phyloP scores from a whole-genome alignment of 2,797 vertebrate species.

The Syngnathus rostellatus region DNA sequence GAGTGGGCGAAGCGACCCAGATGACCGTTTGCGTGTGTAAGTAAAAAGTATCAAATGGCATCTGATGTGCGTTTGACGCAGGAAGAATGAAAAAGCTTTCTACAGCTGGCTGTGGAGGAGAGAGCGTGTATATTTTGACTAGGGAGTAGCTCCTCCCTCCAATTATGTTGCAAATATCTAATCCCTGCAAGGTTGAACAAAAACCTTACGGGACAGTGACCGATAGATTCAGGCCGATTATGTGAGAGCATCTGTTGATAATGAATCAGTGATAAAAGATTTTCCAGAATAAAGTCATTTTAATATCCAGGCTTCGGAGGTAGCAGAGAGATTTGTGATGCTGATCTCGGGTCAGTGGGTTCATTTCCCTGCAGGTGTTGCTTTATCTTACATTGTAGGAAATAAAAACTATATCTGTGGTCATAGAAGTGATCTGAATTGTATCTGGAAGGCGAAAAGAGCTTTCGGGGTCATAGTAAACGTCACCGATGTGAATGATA shows the following conservation, averaged over 20 bases:
- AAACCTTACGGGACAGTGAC: constrained; percentile 60
- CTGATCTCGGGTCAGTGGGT: constrained; percentile 24
- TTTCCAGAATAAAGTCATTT: constrained; percentile 37
- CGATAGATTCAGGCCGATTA: constrained; percentile 65
- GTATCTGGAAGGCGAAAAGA: constrained; percentile 2
- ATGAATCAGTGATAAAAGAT: constrained; percentile 67
- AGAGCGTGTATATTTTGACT: constrained; percentile 7
- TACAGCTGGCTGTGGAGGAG: constrained; percentile 3
- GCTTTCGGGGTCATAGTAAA: constrained; percentile 7
- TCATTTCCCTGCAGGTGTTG: constrained; percentile 19
- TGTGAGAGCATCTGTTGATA: constrained; percentile 57
- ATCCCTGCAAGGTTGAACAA: constrained; percentile 45
- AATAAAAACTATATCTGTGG: constrained; percentile 13
- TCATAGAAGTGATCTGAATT: background rate
- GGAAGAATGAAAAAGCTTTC: constrained; percentile 18
- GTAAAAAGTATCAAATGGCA: constrained; percentile 28
- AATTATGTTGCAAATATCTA: constrained; percentile 32
- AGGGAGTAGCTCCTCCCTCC: constrained; percentile 10
- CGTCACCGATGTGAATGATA: constrained; percentile 20
- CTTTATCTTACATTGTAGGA: background rate
- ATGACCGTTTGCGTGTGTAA: constrained; percentile 42
- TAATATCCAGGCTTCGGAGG: constrained; percentile 24
- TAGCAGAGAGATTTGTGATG: constrained; percentile 20
- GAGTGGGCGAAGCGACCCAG: constrained; percentile 37
- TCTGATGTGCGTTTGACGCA: constrained; percentile 35